Evolutionary conservation across 2,797 vertebrate species (phyloP).

Genomic region (Tenualosa thibaudeaui): DNA sequence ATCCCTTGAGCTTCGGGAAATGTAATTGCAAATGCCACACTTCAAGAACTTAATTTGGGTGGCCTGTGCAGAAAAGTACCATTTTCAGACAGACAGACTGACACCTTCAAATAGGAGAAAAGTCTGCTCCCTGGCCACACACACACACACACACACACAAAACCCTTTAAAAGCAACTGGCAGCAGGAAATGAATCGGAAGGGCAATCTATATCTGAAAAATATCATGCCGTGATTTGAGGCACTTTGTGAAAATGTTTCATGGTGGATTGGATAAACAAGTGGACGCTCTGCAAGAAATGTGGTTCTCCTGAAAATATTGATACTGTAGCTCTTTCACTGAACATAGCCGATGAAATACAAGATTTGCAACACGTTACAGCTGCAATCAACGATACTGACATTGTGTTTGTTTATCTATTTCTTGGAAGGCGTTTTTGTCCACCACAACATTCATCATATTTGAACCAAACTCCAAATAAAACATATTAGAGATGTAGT

Average conservation of each 20-base stretch:
- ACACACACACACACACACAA: neutral
- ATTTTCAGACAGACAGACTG: neutral
- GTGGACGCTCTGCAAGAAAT: neutral
- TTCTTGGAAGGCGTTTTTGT: too few species aligned
- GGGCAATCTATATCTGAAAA: neutral
- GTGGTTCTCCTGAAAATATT: neutral
- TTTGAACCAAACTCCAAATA: too few species aligned
- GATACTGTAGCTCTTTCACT: neutral
- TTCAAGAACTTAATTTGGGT: conserved; percentile 73
- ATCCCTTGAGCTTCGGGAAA: conserved; percentile 70
- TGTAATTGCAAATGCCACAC: conserved; percentile 79
- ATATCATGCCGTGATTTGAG: neutral
- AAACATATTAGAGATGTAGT: too few species aligned
- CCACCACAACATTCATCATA: too few species aligned
- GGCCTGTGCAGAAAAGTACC: conserved; percentile 68
- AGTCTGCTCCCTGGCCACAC: neutral
- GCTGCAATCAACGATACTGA: too few species aligned
- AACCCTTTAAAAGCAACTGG: neutral
- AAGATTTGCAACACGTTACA: neutral
- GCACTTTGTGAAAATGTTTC: neutral
- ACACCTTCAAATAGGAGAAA: neutral
- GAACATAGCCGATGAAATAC: neutral
- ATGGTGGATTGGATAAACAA: neutral
- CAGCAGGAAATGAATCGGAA: neutral
- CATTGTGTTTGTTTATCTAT: too few species aligned